Evolutionary conservation across 1,140 invertebrate genomes (phyloP), one percentile per base, ranked within the genome.

Genomic region (Pachypsylla venusta): DNA sequence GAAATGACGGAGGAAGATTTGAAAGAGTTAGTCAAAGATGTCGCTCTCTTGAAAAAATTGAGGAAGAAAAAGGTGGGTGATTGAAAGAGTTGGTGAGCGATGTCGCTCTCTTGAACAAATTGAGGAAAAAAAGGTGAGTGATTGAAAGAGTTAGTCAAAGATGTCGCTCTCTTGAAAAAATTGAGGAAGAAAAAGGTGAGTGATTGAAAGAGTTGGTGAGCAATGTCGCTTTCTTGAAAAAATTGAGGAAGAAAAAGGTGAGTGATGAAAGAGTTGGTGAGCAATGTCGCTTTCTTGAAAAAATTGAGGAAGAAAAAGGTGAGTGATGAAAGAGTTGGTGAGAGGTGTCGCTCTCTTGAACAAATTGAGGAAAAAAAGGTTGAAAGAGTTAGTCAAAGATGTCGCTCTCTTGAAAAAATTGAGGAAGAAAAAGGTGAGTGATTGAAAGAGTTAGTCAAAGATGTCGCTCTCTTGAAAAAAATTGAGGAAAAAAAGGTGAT

Each of bases 251-350:
- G 66, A 67, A 56, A 71, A 77, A 58, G 74, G 80, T 26, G 80
- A 77, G 20, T 76, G 85, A 68, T 90, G n/a, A 79, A 87, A 53
- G 89, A 94, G 67, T 70, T 95, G 25, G 81, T 81, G 4, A 82
- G 82, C 61, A 91, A 95, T 71, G 80, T 89, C 48, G 79, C 82
- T 1, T 73, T 95, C 27, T 76, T 94, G 19, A 95, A 94, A 69
- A 92, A 90, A 68, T 74, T 92, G 0, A 94, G 93, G 69, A 89
- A 83, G 66, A 84, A 86, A 66, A 94, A 93, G 68, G 73, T 79
- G 57, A 56, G 35, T 27, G 1, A 27, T 56, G n/a, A 79, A 87
- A 53, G 89, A 94, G 67, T 70, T 95, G 25, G 81, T 81, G 4
- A 82, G 82, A 61, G 91, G 95, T 71, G 80, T 89, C 48, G 79